These are phyloP conservation scores for Thymelicus acteon DNA, from an alignment of 2,888 invertebrate genomes.

Conservation along the genomic window DNA sequence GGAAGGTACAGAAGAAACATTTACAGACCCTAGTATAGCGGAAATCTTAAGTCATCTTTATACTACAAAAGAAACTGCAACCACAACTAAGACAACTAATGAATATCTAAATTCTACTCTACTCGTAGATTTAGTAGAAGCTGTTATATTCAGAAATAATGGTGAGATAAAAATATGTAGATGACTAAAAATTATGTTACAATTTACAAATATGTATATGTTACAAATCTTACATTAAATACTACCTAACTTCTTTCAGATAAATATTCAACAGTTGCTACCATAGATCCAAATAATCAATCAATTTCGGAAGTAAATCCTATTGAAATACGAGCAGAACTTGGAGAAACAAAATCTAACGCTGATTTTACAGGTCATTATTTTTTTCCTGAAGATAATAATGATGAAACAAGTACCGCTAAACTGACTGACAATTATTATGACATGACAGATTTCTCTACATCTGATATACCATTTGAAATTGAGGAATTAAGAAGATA, in stretches of 20 bases:
- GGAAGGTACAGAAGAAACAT: slow-evolving; percentile 51
- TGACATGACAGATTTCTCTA: slow-evolving; percentile 57
- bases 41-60: slow-evolving; percentile 69
- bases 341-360: slow-evolving; percentile 63
- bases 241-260: slow-evolving; percentile 52
- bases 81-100: slow-evolving; percentile 55
- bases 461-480: slow-evolving; percentile 67
- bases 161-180: slow-evolving; percentile 52
- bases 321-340: slow-evolving; percentile 69
- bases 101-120: slow-evolving; percentile 73
- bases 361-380: slow-evolving; percentile 73
- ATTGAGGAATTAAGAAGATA: slow-evolving; percentile 68
- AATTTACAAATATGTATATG: neutral
- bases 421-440: slow-evolving; percentile 62
- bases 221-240: slow-evolving; percentile 2
- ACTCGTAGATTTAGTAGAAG: slow-evolving; percentile 75
- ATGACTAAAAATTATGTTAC: neutral
- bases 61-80: slow-evolving; percentile 60
- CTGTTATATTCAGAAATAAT: slow-evolving; percentile 72
- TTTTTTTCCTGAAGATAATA: slow-evolving; percentile 77
- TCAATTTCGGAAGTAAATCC: slow-evolving; percentile 55
- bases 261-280: slow-evolving; percentile 50
- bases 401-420: slow-evolving; percentile 54
- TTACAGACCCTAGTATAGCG: slow-evolving; percentile 65
- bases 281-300: slow-evolving; percentile 47